Base-by-base conservation (phyloP, 2,113 vertebrate genomes). In the Pseudonaja textilis region DNA sequence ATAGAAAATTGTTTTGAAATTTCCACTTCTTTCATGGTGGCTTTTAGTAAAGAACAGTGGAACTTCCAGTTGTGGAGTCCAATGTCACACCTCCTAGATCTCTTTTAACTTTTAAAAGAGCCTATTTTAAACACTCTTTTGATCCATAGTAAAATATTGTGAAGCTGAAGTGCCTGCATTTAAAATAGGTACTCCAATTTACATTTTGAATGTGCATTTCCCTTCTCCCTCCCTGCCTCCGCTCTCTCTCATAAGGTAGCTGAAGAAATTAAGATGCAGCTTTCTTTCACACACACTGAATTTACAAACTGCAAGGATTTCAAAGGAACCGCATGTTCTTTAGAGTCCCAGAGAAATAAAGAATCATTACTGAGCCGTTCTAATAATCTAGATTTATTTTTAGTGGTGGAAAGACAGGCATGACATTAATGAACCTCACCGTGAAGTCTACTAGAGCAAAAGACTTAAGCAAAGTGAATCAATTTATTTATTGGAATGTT, bases 321-420 rank as follows among this genome's bases (percentile, higher is more conserved):
- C 87, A 85, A 47, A 85, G 87, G 90, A 61, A 7, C 47, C 29
- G 23, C 56, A 42, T 54, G 45, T 87, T 86, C 56, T 45, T 25
- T 6, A 64, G 85, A 54, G 85, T 54, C 55, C 59, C 47, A 69
- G 87, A 50, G 90, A 93, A 91, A 88, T 57, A 64, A 91, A 88
- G 39, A 90, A 85, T 29, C 45, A 9, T 91, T 81, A 91, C 23
- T 29, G 59, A 85, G 22, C 54, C 64, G 85, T 91, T 89, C 89
- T 93, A 81, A 93, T 87, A 64, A 85, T 55, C 39, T 42, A 42
- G 90, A 52, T 47, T 89, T 91, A 89, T 93, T 85, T 91, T 89
- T 93, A 64, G 55, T 89, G 92, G n/a, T 25, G 54, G 88, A 69
- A 39, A 89, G 69, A 56, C 69, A 89, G 90, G 61, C 85, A 91